Conservation (phyloP, 2,797 vertebrate species). For the Rhinogobio ventralis region DNA sequence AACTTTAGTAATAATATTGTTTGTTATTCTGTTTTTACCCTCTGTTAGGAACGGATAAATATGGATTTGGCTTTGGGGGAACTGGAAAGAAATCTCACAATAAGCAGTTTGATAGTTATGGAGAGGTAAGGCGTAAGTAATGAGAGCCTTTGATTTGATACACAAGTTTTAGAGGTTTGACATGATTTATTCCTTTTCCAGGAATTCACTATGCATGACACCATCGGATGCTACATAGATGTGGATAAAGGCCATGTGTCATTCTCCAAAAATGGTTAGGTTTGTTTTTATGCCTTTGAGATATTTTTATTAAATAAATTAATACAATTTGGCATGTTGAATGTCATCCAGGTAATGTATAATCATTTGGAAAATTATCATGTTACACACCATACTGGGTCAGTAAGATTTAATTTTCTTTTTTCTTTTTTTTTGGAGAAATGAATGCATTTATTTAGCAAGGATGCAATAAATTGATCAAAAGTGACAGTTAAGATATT, state of each 20-base stretch:
- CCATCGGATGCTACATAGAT: conserved; percentile 92
- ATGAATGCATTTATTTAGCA: background rate
- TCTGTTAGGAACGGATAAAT: conserved; percentile 89
- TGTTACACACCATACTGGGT: background rate
- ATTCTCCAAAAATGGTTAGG: conserved; percentile 95
- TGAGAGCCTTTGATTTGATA: background rate
- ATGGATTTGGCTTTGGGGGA: conserved; percentile 95
- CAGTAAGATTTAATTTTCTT: too few relatives aligned
- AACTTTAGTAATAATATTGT: background rate
- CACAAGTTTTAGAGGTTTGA: background rate
- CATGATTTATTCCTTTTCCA: conserved; percentile 62
- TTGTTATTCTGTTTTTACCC: conserved; percentile 29
- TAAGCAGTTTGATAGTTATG: conserved; percentile 99
- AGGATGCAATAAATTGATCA: background rate
- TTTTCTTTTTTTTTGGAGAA: background rate
- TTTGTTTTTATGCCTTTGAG: background rate
- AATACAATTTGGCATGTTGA: background rate
- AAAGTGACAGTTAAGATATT: background rate
- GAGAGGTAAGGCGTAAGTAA: conserved; percentile 83
- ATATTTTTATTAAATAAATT: background rate
- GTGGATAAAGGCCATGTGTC: conserved; percentile 86
- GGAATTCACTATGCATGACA: conserved; percentile 99
- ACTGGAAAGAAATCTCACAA: conserved; percentile 98
- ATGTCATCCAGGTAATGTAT: background rate
- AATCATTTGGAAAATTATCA: too few relatives aligned